Evolutionary conservation across 2,888 invertebrate genomes (phyloP), one percentile per base, ranked within the genome.

Genomic region (Ceraclea dissimilis): DNA sequence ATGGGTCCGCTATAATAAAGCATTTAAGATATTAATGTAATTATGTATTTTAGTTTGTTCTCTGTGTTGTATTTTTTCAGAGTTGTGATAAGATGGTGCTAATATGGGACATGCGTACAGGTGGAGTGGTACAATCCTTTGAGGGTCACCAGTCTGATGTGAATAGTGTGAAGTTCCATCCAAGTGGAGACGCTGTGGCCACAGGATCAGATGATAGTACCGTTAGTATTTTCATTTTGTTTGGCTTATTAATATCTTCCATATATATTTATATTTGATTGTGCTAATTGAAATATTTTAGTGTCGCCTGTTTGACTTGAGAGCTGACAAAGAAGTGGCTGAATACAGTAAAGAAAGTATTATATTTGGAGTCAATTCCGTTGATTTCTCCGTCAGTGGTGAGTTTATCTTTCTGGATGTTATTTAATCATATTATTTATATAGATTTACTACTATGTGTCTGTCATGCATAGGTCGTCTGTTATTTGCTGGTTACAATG

Each of bases 91-190:
- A 94, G 74, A 88, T 92, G 80, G 95, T 96, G 61, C 85, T 97
- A 61, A 90, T 99, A 65, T 99, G 99, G 99, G 99, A 99, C 76
- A 95, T 98, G 92, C 84, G 99, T 66, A 91, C 93, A 47, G 98
- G 98, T 0, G 93, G 93, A 69, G 96, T 97, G 70, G 97, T 97
- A 57, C 98, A 99, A 76, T 92, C 93, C 33, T 99, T 99, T 76
- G 98, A 99, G 74, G 93, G 97, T 17, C 99, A 99, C 75, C 92
- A 93, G 65, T 95, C 97, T 1, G 99, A 99, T 77, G 94, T 99
- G 62, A 99, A 95, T 75, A 90, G 92, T 69, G 96, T 99, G 52
- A 88, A 93, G 72, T 99, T 95, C 79, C 96, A 99, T 81, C 99
- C 99, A 2, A 93, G 95, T 69, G 99, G 99, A 47, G 99, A 99